Evolutionary conservation across 2,797 vertebrate genomes (phyloP).

Genomic region (Pachyuromys duprasi): DNA sequence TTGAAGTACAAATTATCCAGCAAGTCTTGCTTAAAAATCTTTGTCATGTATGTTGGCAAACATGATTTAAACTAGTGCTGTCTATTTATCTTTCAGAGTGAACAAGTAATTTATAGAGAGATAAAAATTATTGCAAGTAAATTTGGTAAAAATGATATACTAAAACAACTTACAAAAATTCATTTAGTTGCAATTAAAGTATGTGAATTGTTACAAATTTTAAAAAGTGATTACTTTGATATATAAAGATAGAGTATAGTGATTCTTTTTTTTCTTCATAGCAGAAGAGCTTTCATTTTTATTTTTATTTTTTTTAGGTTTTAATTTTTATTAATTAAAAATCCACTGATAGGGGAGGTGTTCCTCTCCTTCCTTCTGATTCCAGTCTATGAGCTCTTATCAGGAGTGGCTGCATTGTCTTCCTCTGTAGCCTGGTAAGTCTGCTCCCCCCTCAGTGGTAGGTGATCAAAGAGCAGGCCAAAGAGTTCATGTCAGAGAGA

Average conservation of each 20-base stretch:
- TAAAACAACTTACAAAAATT: background rate
- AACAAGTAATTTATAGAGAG: background rate
- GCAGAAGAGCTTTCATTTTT: no score
- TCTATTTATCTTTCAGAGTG: background rate
- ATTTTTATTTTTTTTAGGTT: no score
- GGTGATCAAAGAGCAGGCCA: no score
- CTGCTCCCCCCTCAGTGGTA: no score
- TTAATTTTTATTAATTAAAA: no score
- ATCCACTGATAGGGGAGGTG: no score
- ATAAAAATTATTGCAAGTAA: background rate
- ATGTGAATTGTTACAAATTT: rapidly evolving
- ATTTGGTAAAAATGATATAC: background rate
- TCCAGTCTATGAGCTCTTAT: no score
- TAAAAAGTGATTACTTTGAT: background rate
- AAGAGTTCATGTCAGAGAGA: no score
- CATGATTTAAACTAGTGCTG: background rate
- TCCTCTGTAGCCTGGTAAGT: no score
- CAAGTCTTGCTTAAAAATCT: background rate
- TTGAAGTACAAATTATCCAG: background rate
- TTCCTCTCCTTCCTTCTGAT: no score
- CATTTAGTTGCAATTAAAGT: background rate
- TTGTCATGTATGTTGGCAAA: background rate
- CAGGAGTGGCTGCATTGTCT: no score
- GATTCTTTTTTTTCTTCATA: no score
- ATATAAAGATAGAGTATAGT: background rate